Evolutionary conservation across 2,888 invertebrate species (phyloP), one percentile per base, ranked within the genome.

Genomic region (Conus canariensis): DNA sequence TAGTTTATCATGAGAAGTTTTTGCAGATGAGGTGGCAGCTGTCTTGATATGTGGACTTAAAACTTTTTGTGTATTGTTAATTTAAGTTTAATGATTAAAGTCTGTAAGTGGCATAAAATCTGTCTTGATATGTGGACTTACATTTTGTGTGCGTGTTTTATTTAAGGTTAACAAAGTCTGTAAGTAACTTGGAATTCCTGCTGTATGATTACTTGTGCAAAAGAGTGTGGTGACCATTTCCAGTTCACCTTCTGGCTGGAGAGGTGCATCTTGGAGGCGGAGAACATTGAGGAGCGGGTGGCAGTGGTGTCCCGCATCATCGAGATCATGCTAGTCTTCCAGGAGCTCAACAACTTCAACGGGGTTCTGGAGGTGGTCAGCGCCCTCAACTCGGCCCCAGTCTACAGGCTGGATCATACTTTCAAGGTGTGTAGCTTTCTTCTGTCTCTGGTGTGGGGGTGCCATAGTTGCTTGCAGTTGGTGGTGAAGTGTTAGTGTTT

Each of bases 311-410:
- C 98, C 90, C 97, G 99, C 30, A 97, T 98, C 90, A 97, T 99
- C 92, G 99, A 99, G 97, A 97, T 99, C 92, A 98, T 99, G 98
- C 97, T 98, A 95, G 99, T 99, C 90, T 97, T 99, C 95, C 98
- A 98, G 92, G 99, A 99, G 96, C 97, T 99, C 92, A 99, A 99
- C 97, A 99, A 99, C 97, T 99, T 99, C 97, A 99, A 99, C 97
- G 99, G 99, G 0, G 98, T 99, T 90, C 97, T 99, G 90, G 99
- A 99, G 70, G 98, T 99, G 91, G 98, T 98, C 88, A 98, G 99
- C 91, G 99, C 99, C 70, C 98, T 98, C 97, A 98, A 98, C 89
- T 98, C 98, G 74, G 98, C 99, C 22, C 98, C 99, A 88, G 98
- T 99, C 87, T 98, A 98, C 96, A 97, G 99, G 59, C 97, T 99